Evolutionary conservation across 2,797 vertebrate species (phyloP).

Genomic region (Molossus alvarezi): DNA sequence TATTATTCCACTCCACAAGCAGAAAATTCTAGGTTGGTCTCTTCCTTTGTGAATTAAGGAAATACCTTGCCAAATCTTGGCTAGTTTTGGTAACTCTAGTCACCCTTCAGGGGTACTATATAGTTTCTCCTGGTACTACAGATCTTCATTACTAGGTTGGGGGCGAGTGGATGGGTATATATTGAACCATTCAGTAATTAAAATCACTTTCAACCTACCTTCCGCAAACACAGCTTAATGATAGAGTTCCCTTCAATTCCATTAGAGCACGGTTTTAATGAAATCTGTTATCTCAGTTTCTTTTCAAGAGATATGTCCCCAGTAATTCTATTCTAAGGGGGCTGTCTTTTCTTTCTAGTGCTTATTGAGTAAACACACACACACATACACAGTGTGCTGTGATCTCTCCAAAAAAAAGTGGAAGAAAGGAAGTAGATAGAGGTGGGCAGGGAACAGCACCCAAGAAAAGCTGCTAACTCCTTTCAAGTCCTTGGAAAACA

Average conservation of each 20-base stretch:
- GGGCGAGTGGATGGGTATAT: conserved; percentile 69
- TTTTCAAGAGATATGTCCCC: conserved; percentile 66
- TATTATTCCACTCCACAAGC: background rate
- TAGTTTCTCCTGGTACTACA: conserved; percentile 46
- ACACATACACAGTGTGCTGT: background rate
- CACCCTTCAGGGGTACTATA: background rate
- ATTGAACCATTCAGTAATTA: conserved; percentile 86
- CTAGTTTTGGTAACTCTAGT: background rate
- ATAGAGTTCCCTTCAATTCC: conserved; percentile 75
- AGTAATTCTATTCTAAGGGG: conserved; percentile 79
- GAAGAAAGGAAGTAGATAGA: background rate
- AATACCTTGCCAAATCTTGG: conserved; percentile 13
- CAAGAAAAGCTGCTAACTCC: conserved; percentile 45
- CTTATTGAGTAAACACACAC: conserved; percentile 48
- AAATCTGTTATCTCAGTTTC: conserved; percentile 82
- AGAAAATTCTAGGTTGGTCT: conserved; percentile 19
- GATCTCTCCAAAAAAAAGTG: conserved; percentile 26
- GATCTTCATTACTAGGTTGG: conserved; percentile 15
- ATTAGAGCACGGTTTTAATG: conserved; percentile 74
- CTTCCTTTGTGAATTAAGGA: conserved; percentile 39
- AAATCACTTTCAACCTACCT: conserved; percentile 83
- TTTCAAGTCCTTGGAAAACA: conserved; percentile 74
- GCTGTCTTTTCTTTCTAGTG: conserved; percentile 69
- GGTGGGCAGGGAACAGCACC: conserved; percentile 50
- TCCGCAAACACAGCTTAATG: conserved; percentile 78